Conservation (phyloP, 2,888 invertebrate genomes). For the Zygaena filipendulae region DNA sequence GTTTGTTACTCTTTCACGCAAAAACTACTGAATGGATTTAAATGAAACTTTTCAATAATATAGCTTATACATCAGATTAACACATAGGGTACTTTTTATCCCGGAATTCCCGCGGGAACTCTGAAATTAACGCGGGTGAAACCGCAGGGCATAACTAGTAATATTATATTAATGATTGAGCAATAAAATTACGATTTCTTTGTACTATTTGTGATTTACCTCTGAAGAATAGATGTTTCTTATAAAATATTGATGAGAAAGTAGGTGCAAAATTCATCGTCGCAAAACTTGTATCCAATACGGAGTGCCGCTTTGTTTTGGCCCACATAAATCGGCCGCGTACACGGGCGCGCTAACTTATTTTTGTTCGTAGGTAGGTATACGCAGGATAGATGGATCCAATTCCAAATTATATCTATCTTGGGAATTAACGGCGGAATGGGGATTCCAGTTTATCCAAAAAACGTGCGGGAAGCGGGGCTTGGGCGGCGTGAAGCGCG, state of each 20-base stretch:
- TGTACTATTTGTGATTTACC: too few relatives aligned
- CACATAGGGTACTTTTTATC: too few relatives aligned
- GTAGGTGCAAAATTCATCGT: conserved; percentile 20
- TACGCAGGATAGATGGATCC: conserved; percentile 68
- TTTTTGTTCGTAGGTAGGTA: conserved; percentile 52
- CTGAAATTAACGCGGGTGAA: too few relatives aligned
- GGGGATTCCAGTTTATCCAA: conserved; percentile 66
- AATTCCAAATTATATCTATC: conserved; percentile 71
- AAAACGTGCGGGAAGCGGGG: conserved; percentile 42
- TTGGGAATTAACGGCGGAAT: conserved; percentile 67
- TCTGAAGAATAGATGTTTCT: too few relatives aligned
- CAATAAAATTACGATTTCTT: too few relatives aligned
- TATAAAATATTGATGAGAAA: conserved; percentile 9
- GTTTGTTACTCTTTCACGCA: too few relatives aligned
- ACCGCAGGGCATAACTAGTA: too few relatives aligned
- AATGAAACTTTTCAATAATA: too few relatives aligned
- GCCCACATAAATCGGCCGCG: conserved; percentile 47
- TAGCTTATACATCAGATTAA: too few relatives aligned
- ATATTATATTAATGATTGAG: too few relatives aligned
- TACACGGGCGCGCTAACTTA: conserved; percentile 47
- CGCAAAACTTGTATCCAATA: conserved; percentile 27
- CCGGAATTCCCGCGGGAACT: too few relatives aligned
- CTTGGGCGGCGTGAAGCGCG: conserved; percentile 25
- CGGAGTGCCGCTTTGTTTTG: conserved; percentile 43
- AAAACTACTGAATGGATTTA: too few relatives aligned